Base-by-base conservation (phyloP, 2,888 invertebrate genomes). In the Lutraria lutraria region DNA sequence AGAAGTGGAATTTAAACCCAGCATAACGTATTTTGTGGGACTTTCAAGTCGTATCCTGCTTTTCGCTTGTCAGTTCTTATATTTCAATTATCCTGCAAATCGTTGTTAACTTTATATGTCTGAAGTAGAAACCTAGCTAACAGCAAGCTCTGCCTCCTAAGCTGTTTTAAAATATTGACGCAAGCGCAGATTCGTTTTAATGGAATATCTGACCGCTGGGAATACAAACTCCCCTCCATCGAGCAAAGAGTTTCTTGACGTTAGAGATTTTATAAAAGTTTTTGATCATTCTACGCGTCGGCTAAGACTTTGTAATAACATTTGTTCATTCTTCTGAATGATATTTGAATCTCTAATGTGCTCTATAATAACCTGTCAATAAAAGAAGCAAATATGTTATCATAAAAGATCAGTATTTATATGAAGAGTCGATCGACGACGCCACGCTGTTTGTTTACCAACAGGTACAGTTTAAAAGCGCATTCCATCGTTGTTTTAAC, bases 151-250 rank as follows among this genome's bases (percentile, higher is more conserved):
- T 76, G 25, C 85, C 60, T 63, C 43, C 29, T 6, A 84, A 76
- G 54, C 34, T 25, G 72, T 76, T 84, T 84, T 53, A 76, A 83
- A 84, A 54, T 84, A 84, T 84, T 76, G 84, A 84, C 84, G 68
- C 34, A 63, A 53, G 72, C 29, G 63, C 68, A 43, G 76, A 52
- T 68, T 72, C 68, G 84, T 68, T 68, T 68, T 84, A 84, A 84
- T 76, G 84, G 25, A 84, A 84, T 72, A 76, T 52, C 12, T 68
- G 53, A 72, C 84, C 76, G 12, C 10, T 54, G 84, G 76, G 63
- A 13, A 68, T 68, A 25, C n/a, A 68, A 68, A 68, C 25, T 68
- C 19, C 63, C 63, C 21, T 68, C 13, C 63, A 25, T 1, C 25
- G 63, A n/a, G 25, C n/a, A 68, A 68, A 68, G 25, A 68, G 63